Percentiles rank a stretch among this genome's conserved stretches.
Evolutionary conservation across 2,888 invertebrate species (phyloP).

Genomic region (Spodoptera exigua): DNA sequence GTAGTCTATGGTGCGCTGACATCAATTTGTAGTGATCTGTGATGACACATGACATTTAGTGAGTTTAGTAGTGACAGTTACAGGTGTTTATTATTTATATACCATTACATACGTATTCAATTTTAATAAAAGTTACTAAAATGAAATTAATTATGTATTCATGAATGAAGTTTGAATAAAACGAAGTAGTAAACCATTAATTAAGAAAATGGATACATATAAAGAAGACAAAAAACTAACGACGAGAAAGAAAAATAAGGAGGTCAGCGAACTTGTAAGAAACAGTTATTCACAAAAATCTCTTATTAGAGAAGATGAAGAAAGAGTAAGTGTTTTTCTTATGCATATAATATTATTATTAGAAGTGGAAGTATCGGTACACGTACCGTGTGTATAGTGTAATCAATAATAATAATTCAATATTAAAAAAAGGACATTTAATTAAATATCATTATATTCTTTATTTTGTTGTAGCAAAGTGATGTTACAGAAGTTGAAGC

Average conservation of each 20-base stretch:
- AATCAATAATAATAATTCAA: no score
- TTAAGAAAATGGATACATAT: constrained; percentile 61
- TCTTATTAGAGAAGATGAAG: constrained; percentile 57
- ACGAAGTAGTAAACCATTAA: background rate
- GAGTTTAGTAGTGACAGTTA: no score
- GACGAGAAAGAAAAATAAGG: constrained; percentile 66
- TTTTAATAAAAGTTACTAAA: no score
- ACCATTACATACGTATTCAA: no score
- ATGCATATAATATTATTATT: background rate
- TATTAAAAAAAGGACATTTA: no score
- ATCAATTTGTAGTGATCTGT: no score
- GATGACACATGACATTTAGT: no score
- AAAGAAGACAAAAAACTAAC: constrained; percentile 65
- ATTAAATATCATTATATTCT: background rate
- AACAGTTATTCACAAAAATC: constrained; percentile 65
- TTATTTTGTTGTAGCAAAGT: constrained; percentile 10
- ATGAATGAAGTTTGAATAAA: constrained; percentile 13
- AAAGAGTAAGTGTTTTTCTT: constrained; percentile 66
- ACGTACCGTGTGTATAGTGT: no score
- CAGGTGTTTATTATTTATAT: no score
- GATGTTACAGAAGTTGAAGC: constrained; percentile 66
- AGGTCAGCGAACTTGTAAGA: constrained; percentile 75
- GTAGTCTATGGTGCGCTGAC: no score
- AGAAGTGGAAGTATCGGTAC: no score
- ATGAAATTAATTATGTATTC: background rate